These are phyloP conservation scores for Phymatocera aterrima DNA, from an alignment of 2,888 invertebrate species.

Conservation along the genomic window DNA sequence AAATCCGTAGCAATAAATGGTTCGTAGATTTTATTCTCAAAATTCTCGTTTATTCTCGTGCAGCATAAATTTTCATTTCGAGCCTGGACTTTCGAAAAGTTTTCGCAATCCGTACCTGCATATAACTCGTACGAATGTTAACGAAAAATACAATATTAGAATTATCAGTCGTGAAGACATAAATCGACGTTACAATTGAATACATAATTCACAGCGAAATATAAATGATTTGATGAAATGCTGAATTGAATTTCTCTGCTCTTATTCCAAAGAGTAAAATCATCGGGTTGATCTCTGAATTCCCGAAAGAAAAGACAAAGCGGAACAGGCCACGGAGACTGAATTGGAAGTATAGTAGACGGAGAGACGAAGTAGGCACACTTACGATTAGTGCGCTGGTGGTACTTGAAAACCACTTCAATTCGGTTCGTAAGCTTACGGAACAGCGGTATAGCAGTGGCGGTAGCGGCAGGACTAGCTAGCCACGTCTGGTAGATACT, in stretches of 20 bases:
- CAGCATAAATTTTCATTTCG: no score
- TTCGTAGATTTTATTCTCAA: no score
- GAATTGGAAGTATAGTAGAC: slow-evolving; percentile 6
- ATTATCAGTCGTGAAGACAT: no score
- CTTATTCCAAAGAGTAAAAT: neutral
- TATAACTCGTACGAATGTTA: no score
- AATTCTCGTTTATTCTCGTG: no score
- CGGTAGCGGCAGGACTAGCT: neutral
- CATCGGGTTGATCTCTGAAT: neutral
- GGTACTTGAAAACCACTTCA: slow-evolving; percentile 47
- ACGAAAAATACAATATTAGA: no score
- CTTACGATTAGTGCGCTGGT: slow-evolving; percentile 2
- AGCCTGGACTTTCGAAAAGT: no score
- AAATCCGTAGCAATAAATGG: slow-evolving; percentile 13
- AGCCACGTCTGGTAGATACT: slow-evolving; percentile 41
- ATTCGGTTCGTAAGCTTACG: slow-evolving; percentile 31
- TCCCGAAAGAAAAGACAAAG: neutral
- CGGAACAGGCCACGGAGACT: neutral
- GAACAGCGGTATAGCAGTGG: neutral
- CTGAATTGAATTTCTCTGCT: neutral
- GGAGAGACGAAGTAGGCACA: slow-evolving; percentile 13
- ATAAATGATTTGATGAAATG: neutral
- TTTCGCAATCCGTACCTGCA: no score
- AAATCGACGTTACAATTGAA: no score
- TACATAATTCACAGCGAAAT: no score